These are phyloP conservation scores for Drosophila busckii DNA, from an alignment of 1,140 invertebrate species.

Conservation along the genomic window DNA sequence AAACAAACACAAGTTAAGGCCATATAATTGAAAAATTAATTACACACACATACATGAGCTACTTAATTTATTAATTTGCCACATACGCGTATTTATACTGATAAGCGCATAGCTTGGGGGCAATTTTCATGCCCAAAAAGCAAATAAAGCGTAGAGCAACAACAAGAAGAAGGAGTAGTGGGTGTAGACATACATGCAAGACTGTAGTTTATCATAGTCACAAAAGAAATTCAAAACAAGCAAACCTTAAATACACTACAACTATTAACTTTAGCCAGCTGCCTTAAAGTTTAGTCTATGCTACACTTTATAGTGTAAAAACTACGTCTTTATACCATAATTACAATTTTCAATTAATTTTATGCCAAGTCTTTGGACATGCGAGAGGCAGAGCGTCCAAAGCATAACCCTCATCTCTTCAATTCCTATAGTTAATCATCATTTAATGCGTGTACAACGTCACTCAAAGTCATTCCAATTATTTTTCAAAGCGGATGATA, in stretches of 20 bases:
- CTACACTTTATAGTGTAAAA: no score
- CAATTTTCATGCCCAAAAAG: conserved; percentile 34
- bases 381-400: background rate
- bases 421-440: conserved; percentile 63
- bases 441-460: conserved; percentile 61
- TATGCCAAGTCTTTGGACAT: background rate
- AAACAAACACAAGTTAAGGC: conserved; percentile 59
- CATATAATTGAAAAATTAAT: conserved; percentile 71
- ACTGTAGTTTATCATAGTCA: conserved; percentile 53
- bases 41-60: conserved; percentile 45
- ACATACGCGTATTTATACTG: conserved; percentile 35
- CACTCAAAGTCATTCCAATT: conserved; percentile 58
- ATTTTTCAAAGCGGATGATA: conserved; percentile 37
- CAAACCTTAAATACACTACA: background rate
- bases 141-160: conserved; percentile 17
- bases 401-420: conserved; percentile 60
- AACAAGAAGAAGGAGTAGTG: conserved; percentile 4
- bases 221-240: conserved; percentile 31
- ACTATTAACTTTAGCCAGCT: no score
- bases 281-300: no score
- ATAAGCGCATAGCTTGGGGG: conserved; percentile 39
- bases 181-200: conserved; percentile 22
- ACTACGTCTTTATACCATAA: no score
- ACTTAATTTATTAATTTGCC: conserved; percentile 52
- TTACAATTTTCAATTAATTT: conserved; percentile 24